Base-by-base conservation (phyloP, 2,113 vertebrate species). In the Hippoglossus stenolepis region DNA sequence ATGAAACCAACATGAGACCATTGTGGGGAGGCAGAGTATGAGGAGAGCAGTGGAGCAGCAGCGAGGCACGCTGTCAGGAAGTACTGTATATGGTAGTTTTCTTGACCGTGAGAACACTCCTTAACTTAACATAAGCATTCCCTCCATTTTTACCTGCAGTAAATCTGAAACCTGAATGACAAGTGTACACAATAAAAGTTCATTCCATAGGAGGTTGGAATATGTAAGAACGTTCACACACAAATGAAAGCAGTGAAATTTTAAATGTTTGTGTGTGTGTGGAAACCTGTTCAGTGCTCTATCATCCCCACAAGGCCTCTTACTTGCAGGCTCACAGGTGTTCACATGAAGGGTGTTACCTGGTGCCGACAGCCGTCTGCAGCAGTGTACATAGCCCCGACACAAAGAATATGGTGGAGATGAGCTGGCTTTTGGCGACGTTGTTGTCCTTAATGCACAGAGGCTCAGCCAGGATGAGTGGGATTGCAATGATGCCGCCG, bases 371-470 rank as follows among this genome's bases (percentile, higher is more conserved):
- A 3, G 90, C 43, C 1, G 94, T 95, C 84, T 95, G 95, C 47
- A 95, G 89, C 24, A 96, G 18, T 0, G 95, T 96, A 47, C 93
- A 93, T 35, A 95, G 21, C 12, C 95, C 95, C 0, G 95, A 96
- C 61, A 96, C 92, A 17, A 96, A 95, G 81, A 96, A 96, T 61
- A 95, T 95, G 77, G 95, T 96, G 74, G 91, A 94, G 85, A 96
- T 95, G 77, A 95, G 94, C 80, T 95, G 94, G 62, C 94, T 94
- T 72, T 95, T 95, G 61, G 93, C 95, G 0, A 26, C n/a, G 17
- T 93, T 93, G 90, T 96, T 94, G 83, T 95, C 90, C 59, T 87
- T 75, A 18, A 95, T 94, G 65, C 95, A 96, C 38, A 96, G 82
- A 0, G 93, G 94, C 72, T 95, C 94, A 0, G 95, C 93, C 28